A percentile compares a stretch with the other conserved stretches of the same genome.
Evolutionary conservation across 2,797 vertebrate species (phyloP).

Genomic region (Microcaecilia unicolor): DNA sequence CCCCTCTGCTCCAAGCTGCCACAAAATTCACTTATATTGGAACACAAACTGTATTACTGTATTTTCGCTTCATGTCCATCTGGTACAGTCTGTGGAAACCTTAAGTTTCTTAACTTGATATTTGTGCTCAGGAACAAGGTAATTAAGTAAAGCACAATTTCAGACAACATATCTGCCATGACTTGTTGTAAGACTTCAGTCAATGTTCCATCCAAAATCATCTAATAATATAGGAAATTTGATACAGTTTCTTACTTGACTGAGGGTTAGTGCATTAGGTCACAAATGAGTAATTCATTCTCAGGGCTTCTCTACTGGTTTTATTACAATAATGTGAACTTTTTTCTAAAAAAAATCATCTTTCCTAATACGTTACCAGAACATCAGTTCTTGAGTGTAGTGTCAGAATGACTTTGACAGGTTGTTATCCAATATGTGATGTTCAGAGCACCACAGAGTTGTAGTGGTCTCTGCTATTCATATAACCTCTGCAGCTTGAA

Average conservation of each 20-base stretch:
- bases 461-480: slow-evolving; percentile 40
- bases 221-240: slow-evolving; percentile 43
- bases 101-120: slow-evolving; percentile 58
- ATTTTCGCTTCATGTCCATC: slow-evolving; percentile 54
- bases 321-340: slow-evolving; percentile 63
- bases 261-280: no score
- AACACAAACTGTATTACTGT: no score
- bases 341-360: no score
- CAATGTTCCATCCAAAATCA: slow-evolving; percentile 51
- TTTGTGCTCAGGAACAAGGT: slow-evolving; percentile 54
- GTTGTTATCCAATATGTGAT: slow-evolving; percentile 53
- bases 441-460: slow-evolving; percentile 49
- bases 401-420: slow-evolving; percentile 57
- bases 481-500: slow-evolving; percentile 32
- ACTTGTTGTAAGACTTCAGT: slow-evolving; percentile 43
- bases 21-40: no score
- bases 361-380: slow-evolving; percentile 48
- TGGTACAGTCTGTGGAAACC: slow-evolving; percentile 45
- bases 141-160: slow-evolving; percentile 58
- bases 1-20: no score
- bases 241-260: no score
- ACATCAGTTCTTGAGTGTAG: slow-evolving; percentile 52
- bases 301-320: slow-evolving; percentile 48
- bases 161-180: slow-evolving; percentile 36
- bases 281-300: slow-evolving; percentile 64